These are phyloP conservation scores for Pachypanchax playfairii DNA, from an alignment of 2,113 vertebrate genomes.

Conservation along the genomic window DNA sequence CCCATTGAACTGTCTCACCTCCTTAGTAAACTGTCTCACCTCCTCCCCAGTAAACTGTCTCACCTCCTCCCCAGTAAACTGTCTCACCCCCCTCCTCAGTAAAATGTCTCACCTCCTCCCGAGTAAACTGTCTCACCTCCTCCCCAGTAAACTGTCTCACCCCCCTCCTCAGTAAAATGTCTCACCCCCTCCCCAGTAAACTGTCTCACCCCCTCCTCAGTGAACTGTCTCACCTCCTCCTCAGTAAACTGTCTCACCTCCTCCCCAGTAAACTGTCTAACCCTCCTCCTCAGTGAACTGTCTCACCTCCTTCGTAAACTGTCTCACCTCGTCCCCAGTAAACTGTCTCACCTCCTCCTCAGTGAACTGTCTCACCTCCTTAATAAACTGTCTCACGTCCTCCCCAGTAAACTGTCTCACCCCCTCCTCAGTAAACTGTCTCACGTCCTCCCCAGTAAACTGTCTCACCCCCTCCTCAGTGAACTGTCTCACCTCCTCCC, in stretches of 20 bases:
- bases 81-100: not conserved
- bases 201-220: slow-evolving; percentile 3
- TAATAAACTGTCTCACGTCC: not conserved
- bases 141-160: not conserved
- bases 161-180: not conserved
- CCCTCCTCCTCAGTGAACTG: not conserved
- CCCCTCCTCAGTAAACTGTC: slow-evolving; percentile 5
- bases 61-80: too few species aligned
- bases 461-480: not conserved
- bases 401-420: not conserved
- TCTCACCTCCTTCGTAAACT: slow-evolving; percentile 14
- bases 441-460: not conserved
- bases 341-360: not conserved
- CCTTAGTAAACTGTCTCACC: slow-evolving; percentile 2
- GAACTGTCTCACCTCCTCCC: slow-evolving; percentile 69
- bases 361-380: slow-evolving; percentile 65
- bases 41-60: too few species aligned
- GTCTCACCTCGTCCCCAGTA: slow-evolving; percentile 1
- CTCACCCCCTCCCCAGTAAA: slow-evolving; percentile 13
- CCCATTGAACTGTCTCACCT: too few species aligned
- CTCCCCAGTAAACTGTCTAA: slow-evolving; percentile 49
- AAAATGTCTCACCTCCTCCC: not conserved
- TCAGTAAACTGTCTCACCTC: slow-evolving; percentile 60
- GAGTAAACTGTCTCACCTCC: not conserved
- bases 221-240: not conserved